Evolutionary conservation across 2,797 vertebrate genomes (phyloP).

Genomic region (Acipenser ruthenus): DNA sequence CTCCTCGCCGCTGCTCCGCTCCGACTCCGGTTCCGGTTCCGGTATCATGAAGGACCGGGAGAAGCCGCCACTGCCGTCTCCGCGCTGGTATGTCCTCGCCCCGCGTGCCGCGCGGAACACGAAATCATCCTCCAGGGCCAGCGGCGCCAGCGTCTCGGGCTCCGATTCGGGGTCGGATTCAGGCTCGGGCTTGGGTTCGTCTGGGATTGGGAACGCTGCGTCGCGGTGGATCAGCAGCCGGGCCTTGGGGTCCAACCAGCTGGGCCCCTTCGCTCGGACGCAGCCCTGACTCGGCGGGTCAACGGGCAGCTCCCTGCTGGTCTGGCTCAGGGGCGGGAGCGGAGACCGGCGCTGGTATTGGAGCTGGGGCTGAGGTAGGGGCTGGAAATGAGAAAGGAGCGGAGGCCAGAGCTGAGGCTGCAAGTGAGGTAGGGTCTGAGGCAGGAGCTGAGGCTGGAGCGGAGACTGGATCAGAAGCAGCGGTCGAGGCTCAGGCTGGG

Average conservation of each 20-base stretch:
- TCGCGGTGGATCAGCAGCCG: no score
- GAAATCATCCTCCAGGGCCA: not conserved
- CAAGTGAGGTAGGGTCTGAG: no score
- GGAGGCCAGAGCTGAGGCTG: no score
- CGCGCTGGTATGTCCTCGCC: slow-evolving; percentile 12
- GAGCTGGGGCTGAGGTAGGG: slow-evolving; percentile 1
- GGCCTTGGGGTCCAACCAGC: not conserved
- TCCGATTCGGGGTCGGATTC: not conserved
- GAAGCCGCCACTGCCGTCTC: not conserved
- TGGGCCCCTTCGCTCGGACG: not conserved
- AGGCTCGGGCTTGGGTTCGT: no score
- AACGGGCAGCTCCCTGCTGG: not conserved
- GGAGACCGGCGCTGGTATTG: not conserved
- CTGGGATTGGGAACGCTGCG: no score
- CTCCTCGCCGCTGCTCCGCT: slow-evolving; percentile 6
- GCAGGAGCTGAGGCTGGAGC: slow-evolving; percentile 36
- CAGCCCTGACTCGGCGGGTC: not conserved
- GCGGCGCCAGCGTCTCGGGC: not conserved
- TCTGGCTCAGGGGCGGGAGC: not conserved
- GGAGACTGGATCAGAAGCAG: slow-evolving; percentile 29
- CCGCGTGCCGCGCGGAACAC: not conserved
- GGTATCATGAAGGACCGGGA: not conserved
- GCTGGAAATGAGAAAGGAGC: slow-evolving; percentile 27
- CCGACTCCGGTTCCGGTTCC: not conserved
- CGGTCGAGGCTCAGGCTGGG: slow-evolving; percentile 17